These are phyloP conservation scores for Turritopsis rubra DNA, from an alignment of 30 jellyfish, hydroid and myxozoan genomes.

Conservation along the genomic window DNA sequence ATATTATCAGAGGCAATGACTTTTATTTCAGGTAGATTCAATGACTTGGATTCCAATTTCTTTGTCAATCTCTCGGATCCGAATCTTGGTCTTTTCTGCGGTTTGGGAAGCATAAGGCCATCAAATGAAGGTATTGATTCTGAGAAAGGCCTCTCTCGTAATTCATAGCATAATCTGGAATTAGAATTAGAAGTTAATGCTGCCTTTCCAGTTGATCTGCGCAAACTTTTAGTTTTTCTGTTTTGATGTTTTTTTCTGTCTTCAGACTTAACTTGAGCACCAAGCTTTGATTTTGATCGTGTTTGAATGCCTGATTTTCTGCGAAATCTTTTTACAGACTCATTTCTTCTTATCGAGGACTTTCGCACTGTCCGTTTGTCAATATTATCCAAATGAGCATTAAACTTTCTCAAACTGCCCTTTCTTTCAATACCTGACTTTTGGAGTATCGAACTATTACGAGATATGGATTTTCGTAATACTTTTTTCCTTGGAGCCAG, in stretches of 20 bases:
- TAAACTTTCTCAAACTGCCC: background rate
- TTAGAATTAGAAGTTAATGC: background rate
- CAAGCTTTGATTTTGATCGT: background rate
- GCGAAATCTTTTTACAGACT: background rate
- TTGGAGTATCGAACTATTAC: background rate
- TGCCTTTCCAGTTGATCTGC: background rate
- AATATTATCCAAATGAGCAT: constrained; percentile 17
- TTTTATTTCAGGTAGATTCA: background rate
- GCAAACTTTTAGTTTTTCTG: too few species aligned
- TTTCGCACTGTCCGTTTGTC: constrained; percentile 40
- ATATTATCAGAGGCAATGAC: background rate
- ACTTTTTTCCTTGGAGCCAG: background rate
- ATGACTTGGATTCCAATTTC: background rate
- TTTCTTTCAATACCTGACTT: background rate
- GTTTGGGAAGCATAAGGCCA: background rate
- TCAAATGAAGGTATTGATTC: background rate
- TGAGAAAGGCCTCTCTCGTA: background rate
- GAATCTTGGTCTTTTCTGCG: background rate
- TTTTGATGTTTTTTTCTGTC: too few species aligned
- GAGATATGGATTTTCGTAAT: background rate
- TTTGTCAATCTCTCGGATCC: background rate
- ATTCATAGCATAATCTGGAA: background rate
- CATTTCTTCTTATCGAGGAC: constrained; percentile 13
- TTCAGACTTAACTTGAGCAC: background rate
- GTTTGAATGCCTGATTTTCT: constrained; percentile 10